Evolutionary conservation across 1,140 invertebrate genomes (phyloP).

Genomic region (Streblospio benedicti): DNA sequence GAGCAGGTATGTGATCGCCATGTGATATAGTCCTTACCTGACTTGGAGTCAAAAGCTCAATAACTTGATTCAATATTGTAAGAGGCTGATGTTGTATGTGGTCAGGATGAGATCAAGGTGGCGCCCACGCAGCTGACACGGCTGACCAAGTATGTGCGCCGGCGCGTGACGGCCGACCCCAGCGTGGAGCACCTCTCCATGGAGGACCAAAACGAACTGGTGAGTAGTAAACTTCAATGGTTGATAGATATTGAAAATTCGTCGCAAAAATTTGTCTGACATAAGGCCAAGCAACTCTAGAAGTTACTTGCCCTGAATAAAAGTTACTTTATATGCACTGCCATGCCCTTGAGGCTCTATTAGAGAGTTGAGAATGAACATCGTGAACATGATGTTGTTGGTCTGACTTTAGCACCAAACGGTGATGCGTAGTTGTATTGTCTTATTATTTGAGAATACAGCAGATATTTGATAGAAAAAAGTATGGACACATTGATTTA

Average conservation of each 20-base stretch:
- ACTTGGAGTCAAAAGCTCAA: neutral
- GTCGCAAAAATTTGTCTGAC: neutral
- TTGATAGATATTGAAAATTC: neutral
- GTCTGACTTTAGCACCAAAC: neutral
- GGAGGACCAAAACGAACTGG: conserved; percentile 39
- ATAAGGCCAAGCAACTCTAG: neutral
- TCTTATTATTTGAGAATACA: neutral
- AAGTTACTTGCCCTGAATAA: neutral
- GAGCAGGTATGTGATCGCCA: neutral
- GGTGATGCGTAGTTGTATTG: neutral
- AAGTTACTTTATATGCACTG: neutral
- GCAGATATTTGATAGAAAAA: neutral
- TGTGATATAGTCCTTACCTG: neutral
- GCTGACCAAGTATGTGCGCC: conserved; percentile 31
- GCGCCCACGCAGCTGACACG: conserved; percentile 33
- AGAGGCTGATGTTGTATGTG: conserved; percentile 7
- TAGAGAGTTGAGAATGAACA: neutral
- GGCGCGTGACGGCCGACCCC: conserved; percentile 32
- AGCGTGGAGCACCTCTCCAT: conserved; percentile 32
- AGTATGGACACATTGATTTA: neutral
- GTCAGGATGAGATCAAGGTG: conserved; percentile 35
- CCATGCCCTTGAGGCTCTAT: neutral
- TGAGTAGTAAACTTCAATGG: conserved; percentile 12
- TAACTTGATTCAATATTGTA: neutral
- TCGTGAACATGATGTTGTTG: neutral